Evolutionary conservation across 2,113 vertebrate species (phyloP).

Genomic region (Nothobranchius furzeri): DNA sequence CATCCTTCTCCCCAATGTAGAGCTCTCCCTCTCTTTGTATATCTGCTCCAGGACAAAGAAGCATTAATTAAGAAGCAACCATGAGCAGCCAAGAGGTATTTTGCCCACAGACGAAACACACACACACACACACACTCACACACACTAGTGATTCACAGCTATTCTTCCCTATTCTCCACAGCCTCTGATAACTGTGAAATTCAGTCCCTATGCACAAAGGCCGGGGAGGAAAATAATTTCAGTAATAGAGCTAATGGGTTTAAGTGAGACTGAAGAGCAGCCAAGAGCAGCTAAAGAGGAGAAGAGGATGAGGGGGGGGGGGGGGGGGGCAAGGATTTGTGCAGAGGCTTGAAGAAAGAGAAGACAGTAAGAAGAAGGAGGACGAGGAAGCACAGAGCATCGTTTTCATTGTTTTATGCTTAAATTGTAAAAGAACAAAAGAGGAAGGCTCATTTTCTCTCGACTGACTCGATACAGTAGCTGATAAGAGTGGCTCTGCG

Average conservation of each 20-base stretch:
- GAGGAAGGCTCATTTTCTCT: constrained; percentile 61
- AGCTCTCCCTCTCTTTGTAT: constrained; percentile 37
- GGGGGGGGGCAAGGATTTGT: constrained; percentile 58
- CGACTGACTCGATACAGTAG: constrained; percentile 68
- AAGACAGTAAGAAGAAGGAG: constrained; percentile 33
- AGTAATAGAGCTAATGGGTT: constrained; percentile 86
- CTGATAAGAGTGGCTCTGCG: constrained; percentile 67
- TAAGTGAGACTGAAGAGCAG: constrained; percentile 84
- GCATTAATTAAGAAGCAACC: constrained; percentile 81
- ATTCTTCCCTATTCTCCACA: constrained; percentile 64
- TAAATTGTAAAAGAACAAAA: constrained; percentile 58
- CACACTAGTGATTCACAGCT: constrained; percentile 53
- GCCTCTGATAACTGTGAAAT: constrained; percentile 88
- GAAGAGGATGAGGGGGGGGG: constrained; percentile 22
- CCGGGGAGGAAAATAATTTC: constrained; percentile 84
- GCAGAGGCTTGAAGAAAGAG: constrained; percentile 67
- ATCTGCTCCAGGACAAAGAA: constrained; percentile 74
- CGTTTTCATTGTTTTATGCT: constrained; percentile 67
- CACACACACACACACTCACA: constrained; percentile 53
- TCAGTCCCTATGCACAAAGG: constrained; percentile 81
- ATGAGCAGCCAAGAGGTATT: constrained; percentile 78
- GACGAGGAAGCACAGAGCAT: constrained; percentile 47
- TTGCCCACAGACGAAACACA: constrained; percentile 54
- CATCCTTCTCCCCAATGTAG: constrained; percentile 22
- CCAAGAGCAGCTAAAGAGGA: constrained; percentile 79